phyloP scores from a whole-genome alignment of 2,113 vertebrate species.

The Ceuthmochares aereus region DNA sequence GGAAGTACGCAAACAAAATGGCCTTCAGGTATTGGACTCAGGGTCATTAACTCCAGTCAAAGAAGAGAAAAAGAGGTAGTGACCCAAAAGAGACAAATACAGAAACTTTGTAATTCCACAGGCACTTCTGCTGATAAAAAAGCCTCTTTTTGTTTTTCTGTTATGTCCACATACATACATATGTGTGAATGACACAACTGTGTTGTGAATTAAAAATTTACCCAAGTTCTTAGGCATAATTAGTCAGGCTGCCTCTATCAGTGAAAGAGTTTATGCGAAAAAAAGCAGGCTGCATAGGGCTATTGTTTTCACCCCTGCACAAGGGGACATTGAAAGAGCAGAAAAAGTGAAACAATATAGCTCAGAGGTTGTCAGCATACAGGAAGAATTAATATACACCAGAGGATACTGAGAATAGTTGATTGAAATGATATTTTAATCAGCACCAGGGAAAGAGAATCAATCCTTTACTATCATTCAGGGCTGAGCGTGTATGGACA shows the following conservation, averaged over 20 bases:
- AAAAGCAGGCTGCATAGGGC: not conserved
- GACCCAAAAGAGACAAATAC: not conserved
- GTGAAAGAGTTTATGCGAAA: not conserved
- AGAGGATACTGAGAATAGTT: not conserved
- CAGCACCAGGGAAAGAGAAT: not conserved
- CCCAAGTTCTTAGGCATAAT: not conserved
- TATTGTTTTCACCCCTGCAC: not conserved
- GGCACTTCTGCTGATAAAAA: not conserved
- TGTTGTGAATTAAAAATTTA: not conserved
- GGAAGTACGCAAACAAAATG: not conserved
- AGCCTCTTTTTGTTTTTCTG: not conserved
- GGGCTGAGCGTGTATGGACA: not conserved
- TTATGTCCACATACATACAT: not conserved
- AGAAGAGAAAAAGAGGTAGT: not conserved
- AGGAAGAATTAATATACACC: not conserved
- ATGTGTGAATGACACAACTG: not conserved
- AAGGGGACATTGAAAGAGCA: not conserved
- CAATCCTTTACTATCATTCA: not conserved
- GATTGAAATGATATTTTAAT: constrained; percentile 23
- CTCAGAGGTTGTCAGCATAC: not conserved
- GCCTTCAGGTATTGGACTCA: not conserved
- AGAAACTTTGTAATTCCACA: not conserved
- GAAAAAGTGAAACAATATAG: not conserved
- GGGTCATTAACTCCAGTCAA: not conserved
- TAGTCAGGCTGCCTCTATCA: not conserved